Evolutionary conservation across 2,113 vertebrate species (phyloP).

Genomic region (Ophthalmotilapia sp.): DNA sequence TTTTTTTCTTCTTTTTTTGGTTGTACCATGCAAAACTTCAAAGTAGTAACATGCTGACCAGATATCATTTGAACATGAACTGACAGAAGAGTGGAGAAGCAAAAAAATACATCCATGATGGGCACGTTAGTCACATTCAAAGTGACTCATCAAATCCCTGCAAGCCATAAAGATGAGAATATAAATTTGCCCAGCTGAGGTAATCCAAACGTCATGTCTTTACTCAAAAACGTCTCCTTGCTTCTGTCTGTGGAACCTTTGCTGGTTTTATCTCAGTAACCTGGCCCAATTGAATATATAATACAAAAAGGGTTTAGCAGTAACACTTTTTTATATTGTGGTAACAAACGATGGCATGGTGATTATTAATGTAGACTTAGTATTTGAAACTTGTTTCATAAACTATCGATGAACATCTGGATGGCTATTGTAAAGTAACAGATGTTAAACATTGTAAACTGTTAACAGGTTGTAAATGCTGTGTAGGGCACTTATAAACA

Average conservation of each 20-base stretch:
- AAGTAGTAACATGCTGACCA: not conserved
- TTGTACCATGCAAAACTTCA: not conserved
- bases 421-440: not conserved
- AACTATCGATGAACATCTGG: not conserved
- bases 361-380: not conserved
- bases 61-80: conserved; percentile 15
- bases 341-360: not conserved
- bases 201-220: not conserved
- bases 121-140: conserved; percentile 28
- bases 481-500: not conserved
- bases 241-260: not conserved
- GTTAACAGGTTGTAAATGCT: not conserved
- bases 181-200: not conserved
- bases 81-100: not conserved
- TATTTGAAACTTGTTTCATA: not conserved
- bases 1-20: not conserved
- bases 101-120: conserved; percentile 24
- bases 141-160: conserved; percentile 34
- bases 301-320: not conserved
- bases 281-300: not conserved
- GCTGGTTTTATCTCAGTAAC: not conserved
- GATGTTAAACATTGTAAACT: not conserved
- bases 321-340: not conserved
- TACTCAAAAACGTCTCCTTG: not conserved
- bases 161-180: not conserved